phyloP scores from a whole-genome alignment of 2,113 vertebrate genomes.

The Notiomystis cincta region DNA sequence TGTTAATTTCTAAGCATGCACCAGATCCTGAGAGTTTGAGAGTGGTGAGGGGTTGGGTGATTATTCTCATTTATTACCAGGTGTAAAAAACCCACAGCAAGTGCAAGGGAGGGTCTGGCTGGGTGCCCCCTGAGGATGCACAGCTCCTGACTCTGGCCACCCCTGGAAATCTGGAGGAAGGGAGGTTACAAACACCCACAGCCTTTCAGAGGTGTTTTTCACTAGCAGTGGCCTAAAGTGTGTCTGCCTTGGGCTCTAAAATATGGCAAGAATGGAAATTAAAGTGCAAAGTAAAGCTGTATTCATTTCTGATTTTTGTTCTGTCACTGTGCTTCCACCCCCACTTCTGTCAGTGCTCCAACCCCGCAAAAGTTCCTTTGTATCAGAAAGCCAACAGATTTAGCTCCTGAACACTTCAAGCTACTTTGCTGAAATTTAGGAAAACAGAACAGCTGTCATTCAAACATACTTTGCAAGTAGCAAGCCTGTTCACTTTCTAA shows the following conservation, averaged over 20 bases:
- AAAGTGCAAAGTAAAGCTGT: not conserved
- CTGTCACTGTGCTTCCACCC: not conserved
- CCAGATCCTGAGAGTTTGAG: not conserved
- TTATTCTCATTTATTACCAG: not conserved
- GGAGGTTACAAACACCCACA: not conserved
- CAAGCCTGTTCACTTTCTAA: constrained; percentile 30
- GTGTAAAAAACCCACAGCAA: fast-evolving
- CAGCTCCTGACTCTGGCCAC: not conserved
- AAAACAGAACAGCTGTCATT: constrained; percentile 38
- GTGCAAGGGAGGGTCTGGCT: not conserved
- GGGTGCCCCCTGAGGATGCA: not conserved
- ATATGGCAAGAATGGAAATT: not conserved
- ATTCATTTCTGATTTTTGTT: not conserved
- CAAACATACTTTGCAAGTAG: not conserved
- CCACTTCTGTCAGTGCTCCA: not conserved
- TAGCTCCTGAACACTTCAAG: constrained; percentile 5
- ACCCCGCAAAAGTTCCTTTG: not conserved
- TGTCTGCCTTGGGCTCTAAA: not conserved
- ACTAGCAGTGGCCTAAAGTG: not conserved
- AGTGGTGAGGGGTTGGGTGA: not conserved
- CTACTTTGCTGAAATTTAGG: not conserved
- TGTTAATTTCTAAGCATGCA: not conserved
- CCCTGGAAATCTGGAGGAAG: not conserved
- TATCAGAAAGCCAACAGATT: constrained; percentile 45
- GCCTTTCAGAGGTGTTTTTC: not conserved